These are phyloP conservation scores for Microchrysa polita DNA, from an alignment of 2,888 invertebrate species.

Conservation along the genomic window DNA sequence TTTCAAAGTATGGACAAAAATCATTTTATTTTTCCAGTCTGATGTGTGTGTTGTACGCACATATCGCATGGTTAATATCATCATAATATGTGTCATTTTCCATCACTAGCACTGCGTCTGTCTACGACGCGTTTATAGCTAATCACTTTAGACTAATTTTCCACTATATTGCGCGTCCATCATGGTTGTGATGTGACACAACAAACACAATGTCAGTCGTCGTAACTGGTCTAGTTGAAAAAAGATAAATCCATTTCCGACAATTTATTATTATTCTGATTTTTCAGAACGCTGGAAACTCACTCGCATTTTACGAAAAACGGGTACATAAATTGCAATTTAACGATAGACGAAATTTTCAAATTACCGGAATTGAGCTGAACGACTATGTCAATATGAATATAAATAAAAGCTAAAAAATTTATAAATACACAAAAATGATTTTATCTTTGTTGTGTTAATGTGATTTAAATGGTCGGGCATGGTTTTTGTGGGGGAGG, in stretches of 20 bases:
- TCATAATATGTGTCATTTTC: neutral
- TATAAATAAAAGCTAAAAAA: neutral
- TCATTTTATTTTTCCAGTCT: too few species aligned
- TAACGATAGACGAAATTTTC: constrained; percentile 37
- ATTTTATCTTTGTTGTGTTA: constrained; percentile 24
- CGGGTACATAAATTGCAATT: constrained; percentile 43
- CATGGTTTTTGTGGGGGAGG: neutral
- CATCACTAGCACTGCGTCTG: too few species aligned
- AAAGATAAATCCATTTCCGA: neutral
- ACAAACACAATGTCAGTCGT: too few species aligned
- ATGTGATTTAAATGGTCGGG: constrained; percentile 34
- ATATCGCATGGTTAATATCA: too few species aligned
- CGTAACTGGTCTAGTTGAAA: too few species aligned
- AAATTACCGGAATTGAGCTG: constrained; percentile 5
- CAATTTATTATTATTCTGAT: constrained; percentile 34
- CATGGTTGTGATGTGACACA: too few species aligned
- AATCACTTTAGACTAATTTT: constrained; percentile 38
- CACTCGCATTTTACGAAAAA: constrained; percentile 33
- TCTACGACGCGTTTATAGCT: neutral
- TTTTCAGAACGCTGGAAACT: too few species aligned
- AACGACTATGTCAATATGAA: too few species aligned
- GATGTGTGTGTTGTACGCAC: too few species aligned
- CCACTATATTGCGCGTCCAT: constrained; percentile 16
- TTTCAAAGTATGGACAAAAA: too few species aligned
- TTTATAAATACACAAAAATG: constrained; percentile 26